Evolutionary conservation across 2,888 invertebrate species (phyloP).

Genomic region (Anthoptus insignis): DNA sequence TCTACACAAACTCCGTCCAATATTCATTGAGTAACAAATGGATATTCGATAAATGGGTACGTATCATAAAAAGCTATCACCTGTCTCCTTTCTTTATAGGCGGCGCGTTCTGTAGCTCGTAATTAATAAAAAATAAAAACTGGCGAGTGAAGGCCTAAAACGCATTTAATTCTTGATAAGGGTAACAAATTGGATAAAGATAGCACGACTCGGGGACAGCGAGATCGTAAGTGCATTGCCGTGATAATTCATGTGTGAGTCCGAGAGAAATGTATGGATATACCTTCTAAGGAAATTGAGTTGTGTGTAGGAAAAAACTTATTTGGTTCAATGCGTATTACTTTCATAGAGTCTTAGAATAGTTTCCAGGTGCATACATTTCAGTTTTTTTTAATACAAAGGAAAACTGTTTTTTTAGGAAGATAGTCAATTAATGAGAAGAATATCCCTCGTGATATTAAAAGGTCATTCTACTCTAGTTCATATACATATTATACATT

Average conservation of each 20-base stretch:
- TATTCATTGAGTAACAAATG: constrained; percentile 57
- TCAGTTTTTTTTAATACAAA: no score
- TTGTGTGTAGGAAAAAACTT: no score
- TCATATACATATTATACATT: no score
- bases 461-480: no score
- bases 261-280: constrained; percentile 59
- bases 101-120: constrained; percentile 68
- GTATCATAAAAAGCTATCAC: constrained; percentile 79
- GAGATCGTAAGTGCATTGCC: constrained; percentile 86
- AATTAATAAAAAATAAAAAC: constrained; percentile 83
- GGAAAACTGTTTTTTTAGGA: no score
- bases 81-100: constrained; percentile 65
- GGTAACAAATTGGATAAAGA: constrained; percentile 87
- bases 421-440: no score
- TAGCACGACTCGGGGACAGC: constrained; percentile 80
- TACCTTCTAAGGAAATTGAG: no score
- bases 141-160: constrained; percentile 78
- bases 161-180: constrained; percentile 86
- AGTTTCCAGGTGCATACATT: no score
- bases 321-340: no score
- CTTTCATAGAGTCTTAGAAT: no score
- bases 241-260: constrained; percentile 77
- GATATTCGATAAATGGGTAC: constrained; percentile 71
- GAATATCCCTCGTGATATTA: no score
- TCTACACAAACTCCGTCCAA: constrained; percentile 28